A percentile compares a stretch with the other conserved stretches of the same genome.
phyloP scores from a whole-genome alignment of 2,113 vertebrate genomes.

The Amphiprion percula region DNA sequence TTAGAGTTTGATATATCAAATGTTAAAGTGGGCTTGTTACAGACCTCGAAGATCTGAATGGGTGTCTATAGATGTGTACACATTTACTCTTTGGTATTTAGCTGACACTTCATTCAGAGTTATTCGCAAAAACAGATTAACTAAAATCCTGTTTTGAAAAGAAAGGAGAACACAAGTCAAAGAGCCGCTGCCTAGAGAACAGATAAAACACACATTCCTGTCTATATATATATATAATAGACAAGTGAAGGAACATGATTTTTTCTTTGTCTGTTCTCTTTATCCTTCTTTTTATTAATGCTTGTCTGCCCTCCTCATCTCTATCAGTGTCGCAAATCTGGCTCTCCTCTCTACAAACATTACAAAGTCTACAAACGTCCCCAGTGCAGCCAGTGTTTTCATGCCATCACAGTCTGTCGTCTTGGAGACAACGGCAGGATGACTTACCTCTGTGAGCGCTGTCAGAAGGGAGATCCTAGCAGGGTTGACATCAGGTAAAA shows the following conservation, averaged over 20 bases:
- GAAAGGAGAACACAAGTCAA: not conserved
- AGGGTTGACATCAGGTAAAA: constrained; percentile 85
- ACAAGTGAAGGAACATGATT: constrained; percentile 6
- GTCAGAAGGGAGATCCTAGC: constrained; percentile 88
- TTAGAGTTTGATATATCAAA: constrained; percentile 64
- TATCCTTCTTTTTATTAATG: constrained; percentile 31
- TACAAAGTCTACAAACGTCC: constrained; percentile 91
- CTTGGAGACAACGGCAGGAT: constrained; percentile 91
- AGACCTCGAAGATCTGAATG: not conserved
- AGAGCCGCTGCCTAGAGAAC: not conserved
- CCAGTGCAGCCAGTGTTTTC: constrained; percentile 86
- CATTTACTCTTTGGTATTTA: not conserved
- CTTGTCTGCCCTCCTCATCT: constrained; percentile 18
- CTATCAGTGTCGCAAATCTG: constrained; percentile 88
- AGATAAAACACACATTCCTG: constrained; percentile 30
- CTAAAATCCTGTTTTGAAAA: constrained; percentile 11
- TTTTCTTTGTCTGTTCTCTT: constrained; percentile 34
- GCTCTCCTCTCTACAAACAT: constrained; percentile 88
- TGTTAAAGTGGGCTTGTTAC: not conserved
- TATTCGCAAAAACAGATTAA: constrained; percentile 6
- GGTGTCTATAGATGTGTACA: not conserved
- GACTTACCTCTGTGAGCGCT: constrained; percentile 93
- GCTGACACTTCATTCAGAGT: constrained; percentile 15
- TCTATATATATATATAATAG: constrained; percentile 11
- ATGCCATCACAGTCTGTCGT: constrained; percentile 89